Base-by-base conservation (phyloP, 1,140 invertebrate species). In the Cotesia vestalis region DNA sequence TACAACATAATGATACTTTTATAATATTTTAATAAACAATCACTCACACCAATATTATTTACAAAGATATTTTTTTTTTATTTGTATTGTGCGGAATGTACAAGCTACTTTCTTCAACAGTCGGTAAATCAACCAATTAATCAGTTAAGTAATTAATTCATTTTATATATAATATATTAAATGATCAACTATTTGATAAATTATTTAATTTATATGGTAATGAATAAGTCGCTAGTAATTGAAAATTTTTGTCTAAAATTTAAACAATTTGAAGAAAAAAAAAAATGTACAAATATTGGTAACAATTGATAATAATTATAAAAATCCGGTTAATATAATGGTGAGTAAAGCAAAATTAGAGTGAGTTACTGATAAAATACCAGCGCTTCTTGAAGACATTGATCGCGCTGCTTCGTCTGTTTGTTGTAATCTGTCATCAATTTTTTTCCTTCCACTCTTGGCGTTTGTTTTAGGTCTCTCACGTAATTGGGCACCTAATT, bases 341-440 rank as follows among this genome's bases (percentile, higher is more conserved):
- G 60, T 40, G 34, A 77, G 14, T 2, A 66, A 57, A 59, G 64
- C 34, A 11, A 66, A 53, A 59, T 73, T 69, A 4, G 60, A 60
- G 20, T 40, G 46, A 4, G 67, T 63, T 71, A 76, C 40, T 52
- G 73, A 75, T 38, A 77, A 27, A 36, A 71, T 71, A 27, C 69
- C 67, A 4, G 75, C 61, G 74, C 73, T 77, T 40, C 71, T 84
- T n/a, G 84, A 85, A 9, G 85, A 86, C 79, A 85, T 85, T 64
- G 85, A 87, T 67, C 85, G 84, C 8, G 84, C 80, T 34, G 84
- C 84, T 72, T 86, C 86, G 69, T 86, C 84, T 57, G 79, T 79
- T 75, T 78, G 40, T 46, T 46, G 75, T 53, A 71, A 70, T n/a
- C 73, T 69, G 4, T 76, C 64, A 8, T 83, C 78, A n/a, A 64